Base-by-base conservation (phyloP, 1,140 invertebrate genomes). In the Thalassaphorura encarpata region DNA sequence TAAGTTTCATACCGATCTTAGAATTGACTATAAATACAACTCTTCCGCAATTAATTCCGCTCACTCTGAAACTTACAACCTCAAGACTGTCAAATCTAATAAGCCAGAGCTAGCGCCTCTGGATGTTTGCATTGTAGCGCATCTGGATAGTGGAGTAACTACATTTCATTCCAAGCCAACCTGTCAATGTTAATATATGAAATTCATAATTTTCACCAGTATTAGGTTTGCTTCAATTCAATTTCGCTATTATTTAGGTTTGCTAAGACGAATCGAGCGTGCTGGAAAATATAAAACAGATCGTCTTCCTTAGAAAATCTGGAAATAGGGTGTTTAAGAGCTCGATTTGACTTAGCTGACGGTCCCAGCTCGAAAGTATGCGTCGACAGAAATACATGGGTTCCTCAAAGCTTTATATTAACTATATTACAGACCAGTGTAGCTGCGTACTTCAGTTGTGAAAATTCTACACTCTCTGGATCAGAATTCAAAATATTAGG, bases 1-100 rank as follows among this genome's bases (percentile, higher is more conserved):
- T 67, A 71, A 77, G 13, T 78, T 79, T 43, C 85, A 89, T 66
- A 95, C 92, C 3, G 90, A 95, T 73, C 76, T 95, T 42, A 85
- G 89, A 64, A 76, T 97, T 43, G 92, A 97, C 75, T 97, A 95
- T 71, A 91, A 92, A 70, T 96, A 93, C 73, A 95, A 95, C 71
- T 82, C 85, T 65, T 83, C 87, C 69, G 87, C 90, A 24, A 91
- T 94, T 87, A 83, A 82, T 60, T 81, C 80, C 13, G 16, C 39
- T 16, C 26, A 47, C 21, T 52, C 58, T 8, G 42, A 57, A 42
- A 66, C 65, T 52, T 56, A 21, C 60, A 60, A 19, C 48, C 46
- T 59, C n/a, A n/a, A n/a, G n/a, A n/a, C n/a, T n/a, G n/a, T n/a
- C n/a, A n/a, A n/a, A n/a, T n/a, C n/a, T n/a, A n/a, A n/a, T 28